Percentiles rank a stretch among this genome's conserved stretches.
Conservation (phyloP, 2,113 vertebrate genomes). For the Acanthisitta chloris region DNA sequence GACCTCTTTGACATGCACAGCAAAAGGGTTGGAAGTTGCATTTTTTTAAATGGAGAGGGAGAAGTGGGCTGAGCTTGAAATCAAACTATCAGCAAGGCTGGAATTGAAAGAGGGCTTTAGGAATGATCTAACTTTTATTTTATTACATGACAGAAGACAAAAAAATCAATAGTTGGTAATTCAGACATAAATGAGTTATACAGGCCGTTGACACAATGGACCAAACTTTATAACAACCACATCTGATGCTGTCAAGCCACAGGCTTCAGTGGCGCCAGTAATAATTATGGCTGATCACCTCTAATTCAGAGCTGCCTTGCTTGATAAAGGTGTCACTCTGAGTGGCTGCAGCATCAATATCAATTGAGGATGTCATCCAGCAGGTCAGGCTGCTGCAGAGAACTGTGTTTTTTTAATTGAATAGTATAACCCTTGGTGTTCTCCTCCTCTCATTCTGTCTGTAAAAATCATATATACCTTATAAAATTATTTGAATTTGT, state of each 20-base stretch:
- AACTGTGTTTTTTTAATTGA: neutral
- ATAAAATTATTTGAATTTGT: neutral
- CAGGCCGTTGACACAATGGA: constrained; percentile 79
- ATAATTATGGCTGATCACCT: constrained; percentile 83
- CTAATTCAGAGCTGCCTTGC: constrained; percentile 76
- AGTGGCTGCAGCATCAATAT: constrained; percentile 64
- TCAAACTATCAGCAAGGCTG: constrained; percentile 14
- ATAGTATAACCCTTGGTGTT: neutral
- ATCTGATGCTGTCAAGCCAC: constrained; percentile 77
- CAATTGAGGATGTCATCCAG: constrained; percentile 58
- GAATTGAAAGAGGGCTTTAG: constrained; percentile 61
- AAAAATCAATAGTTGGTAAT: constrained; percentile 76
- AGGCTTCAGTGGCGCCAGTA: constrained; percentile 79
- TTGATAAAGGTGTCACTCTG: constrained; percentile 79
- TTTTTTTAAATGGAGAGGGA: neutral
- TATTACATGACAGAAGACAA: constrained; percentile 75
- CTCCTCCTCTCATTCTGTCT: neutral
- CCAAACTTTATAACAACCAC: constrained; percentile 78
- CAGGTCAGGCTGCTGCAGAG: constrained; percentile 31
- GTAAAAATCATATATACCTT: neutral
- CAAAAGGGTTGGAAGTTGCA: neutral
- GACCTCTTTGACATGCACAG: neutral
- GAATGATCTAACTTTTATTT: constrained; percentile 72
- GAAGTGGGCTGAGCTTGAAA: neutral
- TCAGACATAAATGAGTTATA: constrained; percentile 79